Evolutionary conservation across 2,888 invertebrate genomes (phyloP), one percentile per base, ranked within the genome.

Genomic region (Ptychoptera contaminata): DNA sequence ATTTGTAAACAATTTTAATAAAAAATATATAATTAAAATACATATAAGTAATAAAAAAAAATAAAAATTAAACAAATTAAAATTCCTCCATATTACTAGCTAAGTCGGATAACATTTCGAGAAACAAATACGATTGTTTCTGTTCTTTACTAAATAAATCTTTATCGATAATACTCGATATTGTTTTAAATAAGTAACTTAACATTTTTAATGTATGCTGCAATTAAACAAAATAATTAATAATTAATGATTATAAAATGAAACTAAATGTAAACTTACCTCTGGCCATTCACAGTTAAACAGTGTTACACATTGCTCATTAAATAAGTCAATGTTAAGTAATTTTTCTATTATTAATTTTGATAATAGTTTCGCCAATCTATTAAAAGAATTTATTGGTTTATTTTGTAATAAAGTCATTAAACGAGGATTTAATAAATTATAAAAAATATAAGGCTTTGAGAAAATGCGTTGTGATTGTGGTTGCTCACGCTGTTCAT

Each of bases 221-320:
- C 10, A 15, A 9, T 23, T 34, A 37, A 12, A 5, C 7, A 5
- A 23, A 23, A 23, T 32, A 8, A 35, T 35, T 16, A n/a, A 35
- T 29, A 15, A 42, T 35, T 30, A 30, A 37, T 14, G 15, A 6
- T 16, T 11, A n/a, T n/a, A n/a, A n/a, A n/a, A n/a, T n/a, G n/a
- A n/a, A n/a, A 16, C 30, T 16, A 35, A 23, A 45, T 16, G 31
- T 29, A 35, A 32, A 53, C 55, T 57, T 52, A 75, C 76, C 62
- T 71, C 67, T 1, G 73, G 61, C 80, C 81, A 82, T 47, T 79
- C 77, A 50, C 73, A 70, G 51, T 76, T 71, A 46, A 81, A 79
- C 11, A 83, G 70, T 1, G 76, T 73, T 34, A 81, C 62, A 52
- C 79, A 79, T 52, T 80, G 76, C 41, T 75, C 71, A 51, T 79